Base-by-base conservation (phyloP, 2,797 vertebrate species). In the Sus cebifrons region DNA sequence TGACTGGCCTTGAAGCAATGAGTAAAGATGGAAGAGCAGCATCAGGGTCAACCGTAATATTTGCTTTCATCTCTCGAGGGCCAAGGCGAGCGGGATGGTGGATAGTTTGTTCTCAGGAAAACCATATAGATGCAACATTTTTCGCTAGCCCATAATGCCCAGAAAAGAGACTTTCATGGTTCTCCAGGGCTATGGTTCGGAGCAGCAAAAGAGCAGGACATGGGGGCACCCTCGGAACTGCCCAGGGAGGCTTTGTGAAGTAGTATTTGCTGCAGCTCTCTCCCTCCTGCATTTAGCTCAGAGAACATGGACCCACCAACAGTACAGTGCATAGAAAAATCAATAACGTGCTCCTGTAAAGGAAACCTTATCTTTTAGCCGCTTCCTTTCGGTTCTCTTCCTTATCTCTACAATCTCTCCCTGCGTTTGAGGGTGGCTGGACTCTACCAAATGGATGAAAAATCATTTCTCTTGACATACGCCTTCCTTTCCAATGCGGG, bases 11-110 rank as follows among this genome's bases (percentile, higher is more conserved):
- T 20, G 67, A 40, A 40, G 84, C 5, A n/a, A 56, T 14, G 3
- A 13, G 36, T 1, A 52, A 36, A 56, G 16, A 14, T 0, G 4
- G 12, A 29, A 7, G 32, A 29, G 2, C 15, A 0, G 11, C 32
- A 71, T 29, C 36, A 56, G 18, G 36, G 36, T 36, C 36, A 4
- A 36, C 36, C 36, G 36, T 36, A 36, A 36, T 36, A 36, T 36
- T 36, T 36, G 36, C 36, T 36, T 75, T 18, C 40, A 17, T 75
- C 12, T 32, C 58, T 62, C 20, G 12, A 4, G 7, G 10, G 23
- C 18, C 27, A 2, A 15, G 27, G 27, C 0, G 32, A 40, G 52
- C 1, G 3, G 32, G 21, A 83, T 21, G 29, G 40, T 14, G 49
- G 29, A 23, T 5, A 6, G 15, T 5, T 62, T n/a, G 12, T 13